phyloP scores from a whole-genome alignment of 2,888 invertebrate species.

The Clistopyga incitator region DNA sequence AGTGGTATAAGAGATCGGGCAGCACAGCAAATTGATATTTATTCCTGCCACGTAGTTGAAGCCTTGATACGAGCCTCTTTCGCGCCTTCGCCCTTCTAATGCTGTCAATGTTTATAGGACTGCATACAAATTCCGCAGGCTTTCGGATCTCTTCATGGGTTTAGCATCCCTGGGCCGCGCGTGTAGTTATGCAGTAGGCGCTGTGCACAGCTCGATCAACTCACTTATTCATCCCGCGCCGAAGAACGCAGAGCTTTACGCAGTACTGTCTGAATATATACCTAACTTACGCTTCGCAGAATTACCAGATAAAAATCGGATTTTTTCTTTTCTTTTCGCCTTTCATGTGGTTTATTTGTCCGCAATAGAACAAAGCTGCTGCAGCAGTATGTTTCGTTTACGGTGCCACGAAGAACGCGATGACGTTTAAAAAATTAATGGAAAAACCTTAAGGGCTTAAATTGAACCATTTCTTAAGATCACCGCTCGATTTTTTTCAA shows the following conservation, averaged over 20 bases:
- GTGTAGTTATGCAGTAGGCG: slow-evolving; percentile 48
- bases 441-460: too few species aligned
- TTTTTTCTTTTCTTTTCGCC: not conserved
- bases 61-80: slow-evolving; percentile 59
- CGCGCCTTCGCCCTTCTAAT: slow-evolving; percentile 54
- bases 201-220: slow-evolving; percentile 30
- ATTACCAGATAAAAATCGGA: not conserved
- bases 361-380: not conserved
- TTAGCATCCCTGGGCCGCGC: slow-evolving; percentile 39
- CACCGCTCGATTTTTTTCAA: too few species aligned
- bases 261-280: slow-evolving; percentile 6
- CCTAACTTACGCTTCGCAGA: slow-evolving; percentile 3
- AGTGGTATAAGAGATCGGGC: slow-evolving; percentile 35
- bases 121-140: slow-evolving; percentile 67
- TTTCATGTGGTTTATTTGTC: not conserved
- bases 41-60: slow-evolving; percentile 67
- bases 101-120: slow-evolving; percentile 64
- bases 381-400: too few species aligned
- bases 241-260: slow-evolving; percentile 12
- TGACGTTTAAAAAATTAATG: too few species aligned
- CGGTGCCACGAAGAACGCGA: too few species aligned
- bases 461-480: too few species aligned
- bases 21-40: slow-evolving; percentile 65
- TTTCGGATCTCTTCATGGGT: slow-evolving; percentile 46
- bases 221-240: slow-evolving; percentile 33